A percentile compares a stretch with the other conserved stretches of the same genome.
phyloP scores from a whole-genome alignment of 2,888 invertebrate species.

The Ichneumoninae sp. region DNA sequence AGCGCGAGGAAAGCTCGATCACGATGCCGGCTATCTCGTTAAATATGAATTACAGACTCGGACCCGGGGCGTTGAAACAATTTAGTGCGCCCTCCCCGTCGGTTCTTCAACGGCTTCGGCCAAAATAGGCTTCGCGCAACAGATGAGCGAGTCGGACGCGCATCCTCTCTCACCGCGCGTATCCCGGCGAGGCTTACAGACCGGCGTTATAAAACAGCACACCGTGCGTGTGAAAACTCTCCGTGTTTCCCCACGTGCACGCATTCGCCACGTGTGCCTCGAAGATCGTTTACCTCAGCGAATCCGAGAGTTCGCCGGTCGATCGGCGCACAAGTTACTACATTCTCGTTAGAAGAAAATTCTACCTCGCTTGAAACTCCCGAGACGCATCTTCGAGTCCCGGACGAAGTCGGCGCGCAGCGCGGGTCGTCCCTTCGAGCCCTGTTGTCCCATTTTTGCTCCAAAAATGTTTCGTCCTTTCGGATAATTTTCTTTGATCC shows the following conservation, averaged over 20 bases:
- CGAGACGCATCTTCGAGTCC: slow-evolving; percentile 81
- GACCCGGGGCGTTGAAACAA: slow-evolving; percentile 50
- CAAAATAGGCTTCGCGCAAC: slow-evolving; percentile 48
- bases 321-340: not conserved
- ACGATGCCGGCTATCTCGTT: slow-evolving; percentile 55
- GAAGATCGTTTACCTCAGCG: not conserved
- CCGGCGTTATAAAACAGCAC: not conserved
- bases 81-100: slow-evolving; percentile 32
- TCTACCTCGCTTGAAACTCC: slow-evolving; percentile 82
- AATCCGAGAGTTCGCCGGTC: not conserved
- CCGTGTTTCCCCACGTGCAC: not conserved
- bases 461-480: not conserved
- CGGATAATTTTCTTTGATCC: not conserved
- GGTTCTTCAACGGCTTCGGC: slow-evolving; percentile 11
- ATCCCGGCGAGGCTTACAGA: not conserved
- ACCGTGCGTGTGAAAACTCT: not conserved
- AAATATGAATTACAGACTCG: slow-evolving; percentile 56
- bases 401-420: slow-evolving; percentile 81
- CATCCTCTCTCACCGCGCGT: not conserved
- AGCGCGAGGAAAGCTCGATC: slow-evolving; percentile 41
- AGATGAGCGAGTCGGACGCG: not conserved
- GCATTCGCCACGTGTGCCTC: not conserved
- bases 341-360: not conserved
- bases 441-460: slow-evolving; percentile 80
- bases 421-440: slow-evolving; percentile 79